A percentile compares a stretch with the other conserved stretches of the same genome.
Conservation (phyloP, 2,797 vertebrate species). For the Rousettus madagascariensis region DNA sequence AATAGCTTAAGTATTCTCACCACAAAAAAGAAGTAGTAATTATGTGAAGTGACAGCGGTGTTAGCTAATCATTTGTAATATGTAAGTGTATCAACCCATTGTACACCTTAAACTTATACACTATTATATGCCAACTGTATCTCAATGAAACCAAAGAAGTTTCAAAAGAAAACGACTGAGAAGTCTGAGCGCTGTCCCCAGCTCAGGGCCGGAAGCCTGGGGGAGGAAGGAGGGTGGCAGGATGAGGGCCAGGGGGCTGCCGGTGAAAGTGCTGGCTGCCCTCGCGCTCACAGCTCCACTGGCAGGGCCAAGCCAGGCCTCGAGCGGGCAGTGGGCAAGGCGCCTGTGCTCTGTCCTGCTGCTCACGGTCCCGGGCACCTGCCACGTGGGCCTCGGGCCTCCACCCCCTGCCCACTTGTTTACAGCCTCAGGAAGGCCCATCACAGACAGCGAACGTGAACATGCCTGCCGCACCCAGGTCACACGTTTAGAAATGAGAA, state of each 20-base stretch:
- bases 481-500: neutral
- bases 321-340: no score
- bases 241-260: neutral
- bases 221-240: neutral
- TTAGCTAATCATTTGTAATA: neutral
- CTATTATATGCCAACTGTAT: neutral
- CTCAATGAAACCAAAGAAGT: neutral
- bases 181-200: neutral
- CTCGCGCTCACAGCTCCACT: neutral
- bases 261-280: neutral
- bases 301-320: neutral
- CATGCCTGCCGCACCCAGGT: rapidly evolving
- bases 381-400: no score
- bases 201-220: neutral
- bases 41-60: neutral
- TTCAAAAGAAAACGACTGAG: neutral
- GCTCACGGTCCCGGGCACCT: neutral
- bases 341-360: neutral
- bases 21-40: neutral
- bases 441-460: rapidly evolving
- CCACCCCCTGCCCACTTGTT: neutral
- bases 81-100: neutral
- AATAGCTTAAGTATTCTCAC: neutral
- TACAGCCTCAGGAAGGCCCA: neutral
- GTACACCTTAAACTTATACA: neutral